Base-by-base conservation (phyloP, 1,140 invertebrate species). In the Lucilia sericata region DNA sequence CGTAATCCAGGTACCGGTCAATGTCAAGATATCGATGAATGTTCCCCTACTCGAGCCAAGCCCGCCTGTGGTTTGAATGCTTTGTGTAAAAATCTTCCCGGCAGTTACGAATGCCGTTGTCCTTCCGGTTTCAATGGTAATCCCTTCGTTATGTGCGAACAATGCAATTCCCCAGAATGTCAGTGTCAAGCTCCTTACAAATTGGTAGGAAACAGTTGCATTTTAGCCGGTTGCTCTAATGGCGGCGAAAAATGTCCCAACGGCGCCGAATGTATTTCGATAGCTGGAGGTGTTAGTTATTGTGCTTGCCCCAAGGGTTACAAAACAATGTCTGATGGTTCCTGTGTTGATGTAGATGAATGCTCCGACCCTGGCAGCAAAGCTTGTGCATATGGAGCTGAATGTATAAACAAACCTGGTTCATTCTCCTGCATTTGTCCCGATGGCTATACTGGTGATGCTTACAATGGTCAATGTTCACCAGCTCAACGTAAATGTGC, bases 31-130 rank as follows among this genome's bases (percentile, higher is more conserved):
- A 93, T 97, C 21, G 96, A 99, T 88, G 97, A 99, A 91, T 98
- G 97, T 87, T 93, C 94, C 1, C 94, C 95, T 87, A 92, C 93
- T 0, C 91, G 93, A 55, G 94, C 94, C 12, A 95, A 95, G 85
- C 93, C 94, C 0, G 94, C 95, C 4, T 98, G 97, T 91, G 97
- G 97, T 0, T 88, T 96, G 7, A 96, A 97, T 90, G 96, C 97
- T 2, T 94, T 97, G 74, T 98, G 97, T 88, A 97, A 97, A 91
- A 98, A 98, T 91, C 91, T 98, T 65, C 97, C 97, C 0, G 97
- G 97, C n/a, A 97, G 96, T 88, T 98, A 98, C 88, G 96, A 97
- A 91, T 98, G 97, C 88, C 96, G 96, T 87, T 98, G 97, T 88
- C 96, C 96, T 0, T 92, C 94, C 49, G 96, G 96, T 10, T 97